Evolutionary conservation across 2,888 invertebrate genomes (phyloP), one percentile per base, ranked within the genome.

Genomic region (Platerodrilus igneus): DNA sequence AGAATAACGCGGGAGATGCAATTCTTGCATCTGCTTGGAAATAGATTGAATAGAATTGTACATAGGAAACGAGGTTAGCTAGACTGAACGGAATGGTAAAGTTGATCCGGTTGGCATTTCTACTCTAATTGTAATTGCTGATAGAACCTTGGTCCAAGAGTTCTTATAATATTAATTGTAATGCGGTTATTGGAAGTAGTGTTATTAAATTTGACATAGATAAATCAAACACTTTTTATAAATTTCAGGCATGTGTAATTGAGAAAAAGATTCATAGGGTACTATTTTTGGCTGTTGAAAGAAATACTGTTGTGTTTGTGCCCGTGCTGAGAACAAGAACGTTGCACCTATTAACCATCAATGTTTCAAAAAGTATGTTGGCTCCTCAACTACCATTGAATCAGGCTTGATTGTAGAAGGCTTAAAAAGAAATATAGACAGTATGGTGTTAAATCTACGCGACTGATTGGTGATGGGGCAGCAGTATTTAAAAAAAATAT

Each of bases 391-490:
- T 11, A 26, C 21, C 7, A 37, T 37, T 13, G 17, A 37, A 13
- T 4, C 37, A 5, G 17, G 17, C 13, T 23, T 38, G 16, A 25
- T 23, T 17, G 14, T 37, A 11, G 30, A 30, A 21, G 27, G 30
- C 8, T 35, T 35, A 13, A 36, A 28, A 28, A 9, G 11, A 9
- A 37, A 29, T 23, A 15, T 22, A 3, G 11, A 15, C 6, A 34
- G 26, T 19, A 23, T 27, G 5, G 31, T 22, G 5, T 15, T 39
- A 2, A 39, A 39, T 34, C 34, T 27, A 22, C 10, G n/a, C n/a
- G n/a, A n/a, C n/a, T n/a, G n/a, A n/a, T n/a, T 33, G 33, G 3
- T 33, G 34, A 17, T 33, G 34, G 9, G 39, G 33, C 14, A 39
- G 39, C 19, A 39, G 39, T 30, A 23, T 31, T 10, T 27, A 18